phyloP scores from a whole-genome alignment of 2,888 invertebrate genomes.

The Boloria euphrosyne region DNA sequence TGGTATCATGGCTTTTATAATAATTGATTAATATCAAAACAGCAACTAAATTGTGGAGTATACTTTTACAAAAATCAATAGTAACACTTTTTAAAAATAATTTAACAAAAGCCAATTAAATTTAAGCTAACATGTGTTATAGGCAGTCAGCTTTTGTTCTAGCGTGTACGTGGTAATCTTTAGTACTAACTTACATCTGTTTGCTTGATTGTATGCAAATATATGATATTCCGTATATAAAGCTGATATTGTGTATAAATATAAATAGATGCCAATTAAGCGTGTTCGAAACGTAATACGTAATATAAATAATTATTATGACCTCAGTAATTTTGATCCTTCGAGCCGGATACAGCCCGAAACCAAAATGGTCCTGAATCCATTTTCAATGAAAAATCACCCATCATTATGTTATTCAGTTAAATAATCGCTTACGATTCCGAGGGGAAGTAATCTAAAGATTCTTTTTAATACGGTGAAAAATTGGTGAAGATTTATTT shows the following conservation, averaged over 20 bases:
- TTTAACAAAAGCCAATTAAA: too few species aligned
- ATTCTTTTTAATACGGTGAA: constrained; percentile 58
- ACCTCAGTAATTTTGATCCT: constrained; percentile 3
- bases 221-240: not conserved
- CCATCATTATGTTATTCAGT: constrained; percentile 51
- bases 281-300: not conserved
- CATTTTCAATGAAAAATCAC: constrained; percentile 35
- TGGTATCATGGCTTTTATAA: too few species aligned
- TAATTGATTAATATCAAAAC: too few species aligned
- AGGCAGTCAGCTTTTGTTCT: not conserved
- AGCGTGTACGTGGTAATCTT: not conserved
- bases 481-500: constrained; percentile 55
- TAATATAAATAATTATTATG: not conserved
- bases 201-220: not conserved
- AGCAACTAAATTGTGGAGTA: too few species aligned
- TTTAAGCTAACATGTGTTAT: too few species aligned
- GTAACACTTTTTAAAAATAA: too few species aligned
- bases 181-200: constrained; percentile 15
- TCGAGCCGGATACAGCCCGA: constrained; percentile 9
- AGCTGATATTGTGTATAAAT: not conserved
- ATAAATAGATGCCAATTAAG: not conserved
- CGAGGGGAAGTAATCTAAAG: constrained; percentile 28
- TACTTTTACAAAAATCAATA: too few species aligned
- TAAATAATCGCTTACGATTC: constrained; percentile 56
- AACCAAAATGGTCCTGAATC: constrained; percentile 18